Evolutionary conservation across 2,113 vertebrate species (phyloP).

Genomic region (Perognathus longimembris): DNA sequence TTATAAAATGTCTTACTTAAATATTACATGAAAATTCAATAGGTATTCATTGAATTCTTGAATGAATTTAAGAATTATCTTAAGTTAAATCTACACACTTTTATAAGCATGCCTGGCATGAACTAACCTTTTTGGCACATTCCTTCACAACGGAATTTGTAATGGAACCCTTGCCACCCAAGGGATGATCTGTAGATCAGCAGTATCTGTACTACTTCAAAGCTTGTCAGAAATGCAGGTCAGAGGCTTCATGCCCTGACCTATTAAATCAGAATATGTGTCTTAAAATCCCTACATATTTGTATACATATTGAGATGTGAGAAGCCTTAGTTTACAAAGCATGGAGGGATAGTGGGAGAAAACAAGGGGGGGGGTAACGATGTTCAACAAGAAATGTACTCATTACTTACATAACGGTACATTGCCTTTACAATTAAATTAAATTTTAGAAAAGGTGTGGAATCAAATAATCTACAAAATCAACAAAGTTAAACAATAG

Average conservation of each 20-base stretch:
- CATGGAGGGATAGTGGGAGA: too few species aligned
- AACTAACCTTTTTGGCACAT: conserved; percentile 17
- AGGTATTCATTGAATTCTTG: conserved; percentile 42
- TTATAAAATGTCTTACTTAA: neutral
- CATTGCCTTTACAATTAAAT: too few species aligned
- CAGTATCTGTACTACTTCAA: neutral
- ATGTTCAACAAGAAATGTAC: too few species aligned
- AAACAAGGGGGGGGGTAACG: too few species aligned
- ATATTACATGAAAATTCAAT: conserved; percentile 22
- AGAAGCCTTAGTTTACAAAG: conserved; percentile 37
- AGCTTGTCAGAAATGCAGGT: neutral
- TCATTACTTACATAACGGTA: too few species aligned
- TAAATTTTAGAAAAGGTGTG: too few species aligned
- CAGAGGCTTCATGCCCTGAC: neutral
- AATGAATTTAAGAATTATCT: conserved; percentile 40
- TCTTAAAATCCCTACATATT: conserved; percentile 1
- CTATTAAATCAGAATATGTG: neutral
- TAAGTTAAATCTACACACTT: too few species aligned
- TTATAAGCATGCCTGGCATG: neutral
- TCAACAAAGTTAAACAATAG: neutral
- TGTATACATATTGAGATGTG: neutral
- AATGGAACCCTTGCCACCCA: neutral
- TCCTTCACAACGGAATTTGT: neutral
- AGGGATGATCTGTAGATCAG: neutral
- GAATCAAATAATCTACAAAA: conserved; percentile 17